These are phyloP conservation scores for Allophyes oxyacanthae DNA, from an alignment of 2,888 invertebrate genomes.

Conservation along the genomic window DNA sequence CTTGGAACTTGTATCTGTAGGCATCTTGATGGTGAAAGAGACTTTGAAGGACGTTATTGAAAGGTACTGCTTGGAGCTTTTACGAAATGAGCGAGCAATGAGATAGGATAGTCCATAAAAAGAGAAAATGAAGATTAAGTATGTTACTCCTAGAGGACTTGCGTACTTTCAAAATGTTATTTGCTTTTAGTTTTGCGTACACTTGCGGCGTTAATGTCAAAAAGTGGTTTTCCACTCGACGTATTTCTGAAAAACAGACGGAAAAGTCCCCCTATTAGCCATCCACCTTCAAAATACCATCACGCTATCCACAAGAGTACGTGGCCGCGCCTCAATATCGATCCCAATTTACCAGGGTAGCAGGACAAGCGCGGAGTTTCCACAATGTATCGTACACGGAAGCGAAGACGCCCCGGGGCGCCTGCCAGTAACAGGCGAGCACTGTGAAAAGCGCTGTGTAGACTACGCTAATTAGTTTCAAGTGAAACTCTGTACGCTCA, in stretches of 20 bases:
- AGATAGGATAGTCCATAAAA: not conserved
- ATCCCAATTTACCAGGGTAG: slow-evolving; percentile 66
- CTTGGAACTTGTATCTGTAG: slow-evolving; percentile 18
- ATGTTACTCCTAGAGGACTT: not conserved
- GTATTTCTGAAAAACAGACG: slow-evolving; percentile 7
- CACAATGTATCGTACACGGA: slow-evolving; percentile 62
- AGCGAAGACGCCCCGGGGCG: slow-evolving; percentile 73
- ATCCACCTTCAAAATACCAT: slow-evolving; percentile 51
- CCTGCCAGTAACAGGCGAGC: slow-evolving; percentile 71
- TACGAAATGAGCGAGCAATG: not conserved
- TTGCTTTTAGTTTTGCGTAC: too few species aligned
- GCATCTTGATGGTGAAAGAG: slow-evolving; percentile 14
- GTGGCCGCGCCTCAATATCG: slow-evolving; percentile 60
- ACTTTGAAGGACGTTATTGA: not conserved
- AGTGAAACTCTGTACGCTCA: slow-evolving; percentile 76
- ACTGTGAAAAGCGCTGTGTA: slow-evolving; percentile 57
- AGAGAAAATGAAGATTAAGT: too few species aligned
- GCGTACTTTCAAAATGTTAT: too few species aligned
- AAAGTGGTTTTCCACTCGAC: not conserved
- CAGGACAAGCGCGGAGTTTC: slow-evolving; percentile 64
- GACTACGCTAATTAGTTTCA: slow-evolving; percentile 62
- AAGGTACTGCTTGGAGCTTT: not conserved
- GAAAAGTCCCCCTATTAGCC: slow-evolving; percentile 8
- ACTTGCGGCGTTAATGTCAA: not conserved
- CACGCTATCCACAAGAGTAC: slow-evolving; percentile 54